phyloP scores from a whole-genome alignment of 2,888 invertebrate species.

The Hirtodrosophila trivittata region DNA sequence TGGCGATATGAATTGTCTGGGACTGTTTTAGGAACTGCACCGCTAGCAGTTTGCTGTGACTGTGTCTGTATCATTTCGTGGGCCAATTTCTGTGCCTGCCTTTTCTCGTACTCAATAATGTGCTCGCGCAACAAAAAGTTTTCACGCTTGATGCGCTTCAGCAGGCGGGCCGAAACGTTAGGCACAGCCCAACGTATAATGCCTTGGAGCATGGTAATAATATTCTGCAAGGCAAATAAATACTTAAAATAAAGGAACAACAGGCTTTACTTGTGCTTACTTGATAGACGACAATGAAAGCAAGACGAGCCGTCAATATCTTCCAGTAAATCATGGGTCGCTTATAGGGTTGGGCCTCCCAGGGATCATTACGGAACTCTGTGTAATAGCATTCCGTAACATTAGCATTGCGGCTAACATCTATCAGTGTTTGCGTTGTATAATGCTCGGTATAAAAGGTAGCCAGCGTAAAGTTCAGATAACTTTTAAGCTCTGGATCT shows the following conservation, averaged over 20 bases:
- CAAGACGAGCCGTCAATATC: slow-evolving; percentile 88
- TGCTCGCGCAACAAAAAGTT: slow-evolving; percentile 89
- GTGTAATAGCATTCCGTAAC: slow-evolving; percentile 86
- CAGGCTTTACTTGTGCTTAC: slow-evolving; percentile 49
- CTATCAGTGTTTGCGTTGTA: slow-evolving; percentile 71
- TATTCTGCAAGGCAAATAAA: slow-evolving; percentile 86
- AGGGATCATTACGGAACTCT: slow-evolving; percentile 88
- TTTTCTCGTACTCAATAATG: slow-evolving; percentile 87
- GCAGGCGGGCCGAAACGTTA: slow-evolving; percentile 89
- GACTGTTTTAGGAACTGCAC: slow-evolving; percentile 4
- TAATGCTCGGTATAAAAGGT: slow-evolving; percentile 88
- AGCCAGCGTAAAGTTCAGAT: slow-evolving; percentile 88
- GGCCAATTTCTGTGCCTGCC: slow-evolving; percentile 36
- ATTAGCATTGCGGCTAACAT: slow-evolving; percentile 79
- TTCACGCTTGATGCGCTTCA: slow-evolving; percentile 89
- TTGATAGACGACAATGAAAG: slow-evolving; percentile 91
- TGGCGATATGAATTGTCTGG: slow-evolving; percentile 27
- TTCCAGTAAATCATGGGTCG: slow-evolving; percentile 89
- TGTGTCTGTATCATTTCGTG: slow-evolving; percentile 20
- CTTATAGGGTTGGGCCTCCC: slow-evolving; percentile 85
- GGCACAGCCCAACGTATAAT: slow-evolving; percentile 91
- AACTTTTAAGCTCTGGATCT: slow-evolving; percentile 86
- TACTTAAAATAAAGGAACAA: background rate
- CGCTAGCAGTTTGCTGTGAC: slow-evolving; percentile 5
- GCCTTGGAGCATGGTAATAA: slow-evolving; percentile 89